phyloP scores from a whole-genome alignment of 1,140 invertebrate species.

The Berghia stephanieae region DNA sequence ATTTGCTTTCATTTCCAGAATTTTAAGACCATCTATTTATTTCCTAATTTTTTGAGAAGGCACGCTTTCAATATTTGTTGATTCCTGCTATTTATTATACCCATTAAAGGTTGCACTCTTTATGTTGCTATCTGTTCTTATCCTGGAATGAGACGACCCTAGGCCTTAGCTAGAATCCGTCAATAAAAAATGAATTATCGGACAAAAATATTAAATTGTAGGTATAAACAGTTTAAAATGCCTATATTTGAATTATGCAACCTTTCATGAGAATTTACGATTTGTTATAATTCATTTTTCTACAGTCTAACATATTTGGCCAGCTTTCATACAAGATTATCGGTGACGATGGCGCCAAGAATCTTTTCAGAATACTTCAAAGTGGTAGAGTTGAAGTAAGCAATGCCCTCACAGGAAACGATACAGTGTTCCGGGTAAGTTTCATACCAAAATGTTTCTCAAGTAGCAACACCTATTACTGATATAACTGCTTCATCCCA shows the following conservation, averaged over 20 bases:
- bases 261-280: too few relatives aligned
- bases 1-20: too few relatives aligned
- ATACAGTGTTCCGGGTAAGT: too few relatives aligned
- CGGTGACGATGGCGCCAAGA: conserved; percentile 52
- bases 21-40: background rate
- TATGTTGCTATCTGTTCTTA: background rate
- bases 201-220: background rate
- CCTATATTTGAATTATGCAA: background rate
- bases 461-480: too few relatives aligned
- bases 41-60: background rate
- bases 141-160: too few relatives aligned
- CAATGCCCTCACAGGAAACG: too few relatives aligned
- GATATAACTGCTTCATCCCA: too few relatives aligned
- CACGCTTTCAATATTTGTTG: background rate
- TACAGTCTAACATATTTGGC: conserved; percentile 38
- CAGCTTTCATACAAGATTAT: conserved; percentile 38
- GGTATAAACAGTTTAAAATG: background rate
- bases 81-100: background rate
- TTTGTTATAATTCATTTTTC: conserved; percentile 25
- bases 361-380: too few relatives aligned
- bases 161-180: background rate
- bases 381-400: too few relatives aligned
- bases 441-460: too few relatives aligned
- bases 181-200: background rate
- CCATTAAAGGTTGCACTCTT: background rate